Evolutionary conservation across 2,797 vertebrate genomes (phyloP).

Genomic region (Artibeus lituratus): DNA sequence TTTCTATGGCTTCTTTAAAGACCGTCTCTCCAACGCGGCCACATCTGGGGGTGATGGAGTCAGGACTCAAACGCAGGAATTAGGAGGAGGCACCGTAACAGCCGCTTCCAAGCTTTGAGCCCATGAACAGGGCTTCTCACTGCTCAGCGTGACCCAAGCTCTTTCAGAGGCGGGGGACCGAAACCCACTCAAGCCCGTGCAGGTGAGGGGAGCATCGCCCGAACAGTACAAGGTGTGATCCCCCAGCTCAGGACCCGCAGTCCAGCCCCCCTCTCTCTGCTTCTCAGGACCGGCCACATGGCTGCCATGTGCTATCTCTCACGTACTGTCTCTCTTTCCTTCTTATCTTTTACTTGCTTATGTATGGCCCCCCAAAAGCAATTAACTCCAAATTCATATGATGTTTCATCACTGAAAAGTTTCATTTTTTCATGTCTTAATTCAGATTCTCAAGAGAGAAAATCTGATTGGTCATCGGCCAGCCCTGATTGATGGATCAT

Average conservation of each 20-base stretch:
- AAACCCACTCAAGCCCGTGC: neutral
- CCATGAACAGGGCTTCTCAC: neutral
- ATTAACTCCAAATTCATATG: neutral
- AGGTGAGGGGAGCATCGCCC: neutral
- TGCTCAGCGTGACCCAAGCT: neutral
- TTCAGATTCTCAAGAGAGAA: neutral
- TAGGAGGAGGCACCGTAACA: rapidly evolving
- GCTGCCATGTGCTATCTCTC: neutral
- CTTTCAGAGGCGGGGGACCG: neutral
- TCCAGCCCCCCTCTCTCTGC: neutral
- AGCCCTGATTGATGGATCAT: neutral
- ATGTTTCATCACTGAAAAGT: neutral
- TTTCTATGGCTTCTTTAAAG: neutral
- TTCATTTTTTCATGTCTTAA: neutral
- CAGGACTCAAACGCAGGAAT: neutral
- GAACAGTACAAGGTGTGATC: neutral
- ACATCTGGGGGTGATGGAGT: neutral
- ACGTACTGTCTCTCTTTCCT: neutral
- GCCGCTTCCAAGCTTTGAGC: neutral
- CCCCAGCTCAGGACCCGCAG: neutral
- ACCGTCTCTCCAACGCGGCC: neutral
- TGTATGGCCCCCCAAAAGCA: neutral
- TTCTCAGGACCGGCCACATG: neutral
- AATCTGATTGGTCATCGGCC: neutral
- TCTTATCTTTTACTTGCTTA: neutral